phyloP scores from a whole-genome alignment of 35 echinoderm and acorn worm genomes.

The Apostichopus californicus region DNA sequence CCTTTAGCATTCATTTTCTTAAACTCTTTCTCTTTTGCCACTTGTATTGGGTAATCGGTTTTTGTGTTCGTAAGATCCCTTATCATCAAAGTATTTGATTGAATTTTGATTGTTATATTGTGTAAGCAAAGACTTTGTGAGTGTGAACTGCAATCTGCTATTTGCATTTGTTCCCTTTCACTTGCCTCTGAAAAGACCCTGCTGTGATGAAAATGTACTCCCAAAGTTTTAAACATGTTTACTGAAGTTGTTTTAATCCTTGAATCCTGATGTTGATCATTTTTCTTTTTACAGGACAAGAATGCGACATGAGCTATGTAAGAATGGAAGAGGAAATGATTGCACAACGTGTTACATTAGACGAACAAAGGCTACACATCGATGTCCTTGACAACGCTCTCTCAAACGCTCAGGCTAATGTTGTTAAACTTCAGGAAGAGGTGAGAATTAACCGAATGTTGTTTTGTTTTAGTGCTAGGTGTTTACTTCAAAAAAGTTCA shows the following conservation, averaged over 20 bases:
- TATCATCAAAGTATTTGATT: neutral
- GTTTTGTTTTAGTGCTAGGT: too few relatives aligned
- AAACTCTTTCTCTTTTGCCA: neutral
- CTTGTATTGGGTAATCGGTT: neutral
- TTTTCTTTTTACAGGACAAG: conserved; percentile 61
- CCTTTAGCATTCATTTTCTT: neutral
- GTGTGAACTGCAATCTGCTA: too few relatives aligned
- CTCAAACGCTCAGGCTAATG: conserved; percentile 96
- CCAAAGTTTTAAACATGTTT: too few relatives aligned
- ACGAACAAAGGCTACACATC: conserved; percentile 88
- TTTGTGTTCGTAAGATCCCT: neutral
- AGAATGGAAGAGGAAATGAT: conserved; percentile 80
- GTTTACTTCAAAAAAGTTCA: too few relatives aligned
- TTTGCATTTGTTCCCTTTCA: too few relatives aligned
- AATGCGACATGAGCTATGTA: conserved; percentile 70
- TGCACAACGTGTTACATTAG: conserved; percentile 75
- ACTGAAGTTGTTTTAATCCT: too few relatives aligned
- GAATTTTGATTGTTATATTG: neutral
- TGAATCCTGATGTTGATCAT: neutral
- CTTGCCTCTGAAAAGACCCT: too few relatives aligned
- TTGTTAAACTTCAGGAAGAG: conserved; percentile 94
- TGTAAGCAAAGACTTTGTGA: neutral
- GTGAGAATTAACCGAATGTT: conserved; percentile 31
- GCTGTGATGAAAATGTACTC: too few relatives aligned
- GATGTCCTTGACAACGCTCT: conserved; percentile 93